phyloP scores from a whole-genome alignment of 2,888 invertebrate species.

The Trachelus troglodyta region DNA sequence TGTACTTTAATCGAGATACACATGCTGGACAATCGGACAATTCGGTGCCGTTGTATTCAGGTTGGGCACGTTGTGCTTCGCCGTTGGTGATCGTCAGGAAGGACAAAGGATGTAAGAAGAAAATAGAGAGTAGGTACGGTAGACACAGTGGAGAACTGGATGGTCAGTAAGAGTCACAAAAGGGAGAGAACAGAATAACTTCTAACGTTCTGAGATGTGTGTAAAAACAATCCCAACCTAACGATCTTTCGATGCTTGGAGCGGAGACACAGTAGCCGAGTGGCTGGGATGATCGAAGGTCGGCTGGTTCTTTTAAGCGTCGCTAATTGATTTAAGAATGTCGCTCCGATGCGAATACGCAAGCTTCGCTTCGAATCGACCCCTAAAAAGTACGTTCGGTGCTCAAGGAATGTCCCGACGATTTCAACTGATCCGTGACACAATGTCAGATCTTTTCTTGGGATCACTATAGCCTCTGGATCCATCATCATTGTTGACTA shows the following conservation, averaged over 20 bases:
- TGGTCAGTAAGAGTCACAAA: not conserved
- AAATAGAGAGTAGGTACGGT: not conserved
- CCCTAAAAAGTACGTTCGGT: conserved; percentile 16
- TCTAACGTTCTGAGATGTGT: conserved; percentile 22
- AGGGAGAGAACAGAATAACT: conserved; percentile 29
- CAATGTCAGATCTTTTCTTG: conserved; percentile 9
- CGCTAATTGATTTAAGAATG: conserved; percentile 55
- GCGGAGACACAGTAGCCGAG: conserved; percentile 42
- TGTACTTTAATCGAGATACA: not conserved
- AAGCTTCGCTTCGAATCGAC: conserved; percentile 14
- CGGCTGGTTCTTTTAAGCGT: conserved; percentile 53
- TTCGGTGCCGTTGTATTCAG: not conserved
- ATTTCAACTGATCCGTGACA: conserved; percentile 14
- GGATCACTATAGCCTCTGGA: not conserved
- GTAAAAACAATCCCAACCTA: conserved; percentile 34
- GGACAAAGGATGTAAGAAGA: conserved; percentile 29
- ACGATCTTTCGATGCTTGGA: conserved; percentile 10
- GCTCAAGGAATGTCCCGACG: conserved; percentile 11
- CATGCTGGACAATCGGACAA: not conserved
- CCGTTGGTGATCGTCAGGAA: conserved; percentile 28
- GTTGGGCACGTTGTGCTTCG: conserved; percentile 5
- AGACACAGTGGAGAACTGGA: not conserved
- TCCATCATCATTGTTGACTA: not conserved
- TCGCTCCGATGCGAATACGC: conserved; percentile 22
- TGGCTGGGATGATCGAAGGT: conserved; percentile 53